A percentile compares a stretch with the other conserved stretches of the same genome.
phyloP scores from a whole-genome alignment of 2,113 vertebrate genomes.

The Neolamprologus modestus region DNA sequence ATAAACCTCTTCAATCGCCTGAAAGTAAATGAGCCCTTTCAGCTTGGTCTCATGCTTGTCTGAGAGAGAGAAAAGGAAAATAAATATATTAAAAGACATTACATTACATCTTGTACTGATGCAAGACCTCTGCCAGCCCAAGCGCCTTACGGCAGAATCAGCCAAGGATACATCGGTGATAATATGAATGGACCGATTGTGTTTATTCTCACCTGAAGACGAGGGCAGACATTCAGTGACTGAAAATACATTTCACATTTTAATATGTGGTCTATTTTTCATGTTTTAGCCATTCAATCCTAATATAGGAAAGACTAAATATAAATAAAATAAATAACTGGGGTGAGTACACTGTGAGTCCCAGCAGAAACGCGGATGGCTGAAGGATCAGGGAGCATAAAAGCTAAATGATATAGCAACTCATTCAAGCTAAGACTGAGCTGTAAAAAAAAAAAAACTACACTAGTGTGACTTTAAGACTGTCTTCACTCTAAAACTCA shows the following conservation, averaged over 20 bases:
- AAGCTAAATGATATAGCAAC: background rate
- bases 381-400: background rate
- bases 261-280: background rate
- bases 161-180: background rate
- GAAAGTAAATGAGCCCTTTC: conserved; percentile 81
- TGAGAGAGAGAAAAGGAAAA: conserved; percentile 43
- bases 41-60: conserved; percentile 80
- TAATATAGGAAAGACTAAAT: background rate
- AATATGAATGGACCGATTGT: background rate
- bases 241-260: background rate
- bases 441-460: background rate
- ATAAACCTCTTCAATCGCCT: conserved; percentile 80
- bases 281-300: background rate
- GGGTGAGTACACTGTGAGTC: background rate
- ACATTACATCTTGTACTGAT: conserved; percentile 48
- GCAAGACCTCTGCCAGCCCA: conserved; percentile 52
- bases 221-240: background rate
- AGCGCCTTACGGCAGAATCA: background rate
- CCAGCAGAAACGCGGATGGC: background rate
- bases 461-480: background rate
- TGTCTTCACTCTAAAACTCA: background rate
- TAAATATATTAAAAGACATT: conserved; percentile 44
- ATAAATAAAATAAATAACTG: background rate
- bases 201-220: background rate
- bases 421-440: background rate